phyloP scores from a whole-genome alignment of 2,113 vertebrate genomes.

The Nesogale talazaci region DNA sequence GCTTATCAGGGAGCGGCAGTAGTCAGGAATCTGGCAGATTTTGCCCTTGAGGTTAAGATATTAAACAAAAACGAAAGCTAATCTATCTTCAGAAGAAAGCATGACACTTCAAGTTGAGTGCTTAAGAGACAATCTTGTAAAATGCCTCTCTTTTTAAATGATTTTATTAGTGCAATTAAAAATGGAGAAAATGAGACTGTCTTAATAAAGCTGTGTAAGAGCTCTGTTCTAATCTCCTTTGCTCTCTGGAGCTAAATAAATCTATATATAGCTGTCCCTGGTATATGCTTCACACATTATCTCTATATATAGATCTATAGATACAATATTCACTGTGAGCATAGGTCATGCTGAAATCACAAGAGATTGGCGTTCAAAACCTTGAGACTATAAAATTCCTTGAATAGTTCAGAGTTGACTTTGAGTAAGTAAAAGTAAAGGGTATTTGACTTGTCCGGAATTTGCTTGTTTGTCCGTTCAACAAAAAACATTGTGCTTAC shows the following conservation, averaged over 20 bases:
- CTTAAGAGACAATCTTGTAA: constrained; percentile 45
- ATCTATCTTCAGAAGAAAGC: constrained; percentile 61
- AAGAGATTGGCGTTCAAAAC: constrained; percentile 1
- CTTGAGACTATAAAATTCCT: constrained; percentile 54
- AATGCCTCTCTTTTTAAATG: constrained; percentile 52
- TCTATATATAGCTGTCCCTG: constrained; percentile 50
- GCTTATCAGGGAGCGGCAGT: neutral
- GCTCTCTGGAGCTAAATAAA: constrained; percentile 36
- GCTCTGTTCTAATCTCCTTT: constrained; percentile 37
- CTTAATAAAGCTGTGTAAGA: constrained; percentile 23
- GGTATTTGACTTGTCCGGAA: neutral
- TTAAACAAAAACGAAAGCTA: constrained; percentile 73
- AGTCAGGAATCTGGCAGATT: constrained; percentile 52
- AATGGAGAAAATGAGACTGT: constrained; percentile 34
- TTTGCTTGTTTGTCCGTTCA: neutral
- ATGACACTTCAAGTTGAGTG: constrained; percentile 52
- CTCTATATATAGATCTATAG: constrained; percentile 73
- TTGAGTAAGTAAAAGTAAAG: constrained; percentile 4
- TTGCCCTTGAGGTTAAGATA: constrained; percentile 70
- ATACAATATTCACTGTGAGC: constrained; percentile 58
- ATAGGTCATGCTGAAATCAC: constrained; percentile 50
- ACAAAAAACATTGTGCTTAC: neutral
- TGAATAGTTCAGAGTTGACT: constrained; percentile 42
- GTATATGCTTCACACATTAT: constrained; percentile 51
- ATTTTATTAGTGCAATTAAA: constrained; percentile 75